Evolutionary conservation across 2,113 vertebrate genomes (phyloP).

Genomic region (Smithornis capensis): DNA sequence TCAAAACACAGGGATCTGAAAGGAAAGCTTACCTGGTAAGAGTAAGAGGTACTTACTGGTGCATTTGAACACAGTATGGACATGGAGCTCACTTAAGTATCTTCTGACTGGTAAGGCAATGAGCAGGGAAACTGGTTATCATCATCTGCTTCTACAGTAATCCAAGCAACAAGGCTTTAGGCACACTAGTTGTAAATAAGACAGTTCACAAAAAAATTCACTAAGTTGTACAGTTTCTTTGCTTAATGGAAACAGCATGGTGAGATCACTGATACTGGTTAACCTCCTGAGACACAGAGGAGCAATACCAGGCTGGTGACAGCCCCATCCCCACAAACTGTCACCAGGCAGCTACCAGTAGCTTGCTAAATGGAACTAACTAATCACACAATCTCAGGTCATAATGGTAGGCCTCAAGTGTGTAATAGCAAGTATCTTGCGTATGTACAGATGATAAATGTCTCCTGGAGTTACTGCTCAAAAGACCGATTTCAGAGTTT

Average conservation of each 20-base stretch:
- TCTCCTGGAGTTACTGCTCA: not conserved
- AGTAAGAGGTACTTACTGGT: not conserved
- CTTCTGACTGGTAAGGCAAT: not conserved
- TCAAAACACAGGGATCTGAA: not conserved
- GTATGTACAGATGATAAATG: not conserved
- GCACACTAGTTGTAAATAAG: not conserved
- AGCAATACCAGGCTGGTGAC: not conserved
- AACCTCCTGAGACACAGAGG: not conserved
- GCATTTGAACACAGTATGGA: accelerated
- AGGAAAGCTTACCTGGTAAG: not conserved
- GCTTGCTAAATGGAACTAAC: not conserved
- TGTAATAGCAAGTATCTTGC: not conserved
- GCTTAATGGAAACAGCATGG: not conserved
- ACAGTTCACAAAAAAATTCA: not conserved
- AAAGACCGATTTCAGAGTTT: not conserved
- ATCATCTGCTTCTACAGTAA: not conserved
- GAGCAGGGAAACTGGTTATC: not conserved
- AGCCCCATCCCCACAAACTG: not conserved
- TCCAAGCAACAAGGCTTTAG: not conserved
- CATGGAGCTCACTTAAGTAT: not conserved
- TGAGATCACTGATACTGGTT: not conserved
- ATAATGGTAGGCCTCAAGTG: not conserved
- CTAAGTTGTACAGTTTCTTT: not conserved
- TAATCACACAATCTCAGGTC: not conserved
- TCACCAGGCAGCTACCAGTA: not conserved